phyloP scores from a whole-genome alignment of 2,888 invertebrate genomes.

The Automeris io region DNA sequence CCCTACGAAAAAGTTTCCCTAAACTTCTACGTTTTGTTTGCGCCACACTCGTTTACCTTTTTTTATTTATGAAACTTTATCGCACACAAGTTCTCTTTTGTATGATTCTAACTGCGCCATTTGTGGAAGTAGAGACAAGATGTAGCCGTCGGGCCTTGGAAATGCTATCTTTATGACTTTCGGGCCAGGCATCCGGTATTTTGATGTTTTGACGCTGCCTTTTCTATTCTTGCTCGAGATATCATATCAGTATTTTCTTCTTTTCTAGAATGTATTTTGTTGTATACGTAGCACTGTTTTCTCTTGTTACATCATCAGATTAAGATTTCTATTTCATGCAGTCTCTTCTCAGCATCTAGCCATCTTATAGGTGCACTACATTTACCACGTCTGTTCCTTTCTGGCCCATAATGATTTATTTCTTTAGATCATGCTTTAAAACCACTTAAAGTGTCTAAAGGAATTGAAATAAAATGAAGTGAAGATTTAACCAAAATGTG shows the following conservation, averaged over 20 bases:
- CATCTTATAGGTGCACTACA: no score
- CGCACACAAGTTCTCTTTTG: conserved; percentile 6
- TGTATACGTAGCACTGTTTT: conserved; percentile 13
- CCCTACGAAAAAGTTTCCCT: neutral
- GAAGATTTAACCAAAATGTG: no score
- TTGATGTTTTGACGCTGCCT: conserved; percentile 17
- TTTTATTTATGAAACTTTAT: neutral
- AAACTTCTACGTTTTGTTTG: neutral
- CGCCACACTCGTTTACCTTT: neutral
- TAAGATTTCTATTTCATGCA: neutral
- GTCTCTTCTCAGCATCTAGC: neutral
- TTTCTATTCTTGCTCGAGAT: conserved; percentile 13
- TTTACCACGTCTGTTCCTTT: no score
- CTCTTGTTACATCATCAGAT: neutral
- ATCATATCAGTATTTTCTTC: conserved; percentile 13
- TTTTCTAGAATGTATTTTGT: conserved; percentile 18
- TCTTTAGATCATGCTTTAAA: no score
- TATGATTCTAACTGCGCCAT: conserved; percentile 17
- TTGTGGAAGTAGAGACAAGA: conserved; percentile 18
- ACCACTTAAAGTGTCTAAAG: no score
- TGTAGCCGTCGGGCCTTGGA: conserved; percentile 18
- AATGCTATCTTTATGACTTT: conserved; percentile 38
- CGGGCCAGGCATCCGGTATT: conserved; percentile 33
- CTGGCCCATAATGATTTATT: no score
- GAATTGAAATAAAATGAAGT: no score